phyloP scores from a whole-genome alignment of 37 sponge, comb jelly and placozoan genomes.

The Mnemiopsis leidyi region DNA sequence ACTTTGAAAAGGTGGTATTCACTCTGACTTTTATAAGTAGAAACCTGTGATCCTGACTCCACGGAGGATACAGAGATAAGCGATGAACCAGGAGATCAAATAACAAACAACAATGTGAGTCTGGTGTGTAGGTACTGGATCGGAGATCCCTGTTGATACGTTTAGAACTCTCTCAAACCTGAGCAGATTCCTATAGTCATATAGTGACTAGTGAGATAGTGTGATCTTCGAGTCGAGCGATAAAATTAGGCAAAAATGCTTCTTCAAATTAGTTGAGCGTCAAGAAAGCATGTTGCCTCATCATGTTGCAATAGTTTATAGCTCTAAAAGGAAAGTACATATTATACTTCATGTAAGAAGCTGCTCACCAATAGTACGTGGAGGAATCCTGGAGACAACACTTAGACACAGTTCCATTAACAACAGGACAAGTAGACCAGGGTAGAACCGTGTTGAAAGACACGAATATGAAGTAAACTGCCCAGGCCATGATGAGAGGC shows the following conservation, averaged over 20 bases:
- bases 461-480: not conserved
- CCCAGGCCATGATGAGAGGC: not conserved
- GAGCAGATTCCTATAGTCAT: no score
- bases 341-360: not conserved
- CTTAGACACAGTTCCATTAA: not conserved
- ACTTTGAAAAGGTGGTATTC: no score
- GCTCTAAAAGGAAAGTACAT: not conserved
- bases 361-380: not conserved
- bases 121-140: constrained; percentile 4
- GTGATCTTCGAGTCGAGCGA: no score
- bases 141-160: not conserved
- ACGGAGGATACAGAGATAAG: not conserved
- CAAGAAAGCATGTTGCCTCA: no score
- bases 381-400: constrained; percentile 8
- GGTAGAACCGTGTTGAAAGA: not conserved
- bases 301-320: no score
- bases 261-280: no score
- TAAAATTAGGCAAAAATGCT: no score
- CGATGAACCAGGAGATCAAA: not conserved
- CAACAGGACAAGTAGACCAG: not conserved
- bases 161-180: not conserved
- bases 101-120: not conserved
- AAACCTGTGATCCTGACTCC: not conserved
- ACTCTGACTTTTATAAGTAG: no score
- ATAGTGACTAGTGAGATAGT: no score